Evolutionary conservation across 2,797 vertebrate genomes (phyloP).

Genomic region (Lepidocolaptes lacrymiger): DNA sequence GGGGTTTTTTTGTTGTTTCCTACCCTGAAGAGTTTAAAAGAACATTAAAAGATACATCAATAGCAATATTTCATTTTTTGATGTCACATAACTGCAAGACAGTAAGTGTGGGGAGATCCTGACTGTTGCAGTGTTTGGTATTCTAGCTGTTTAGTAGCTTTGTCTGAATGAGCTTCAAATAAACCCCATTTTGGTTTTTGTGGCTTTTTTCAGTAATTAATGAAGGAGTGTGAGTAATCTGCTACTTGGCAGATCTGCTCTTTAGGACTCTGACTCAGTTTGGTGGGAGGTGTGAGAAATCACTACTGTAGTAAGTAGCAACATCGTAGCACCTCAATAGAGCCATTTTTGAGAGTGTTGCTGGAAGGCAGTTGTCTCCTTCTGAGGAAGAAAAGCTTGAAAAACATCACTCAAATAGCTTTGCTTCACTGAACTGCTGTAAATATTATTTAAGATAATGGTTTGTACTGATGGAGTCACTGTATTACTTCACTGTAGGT

Average conservation of each 20-base stretch:
- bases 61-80: neutral
- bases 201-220: constrained; percentile 33
- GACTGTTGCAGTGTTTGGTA: neutral
- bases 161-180: neutral
- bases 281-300: constrained; percentile 62
- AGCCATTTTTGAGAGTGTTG: neutral
- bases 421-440: constrained; percentile 2
- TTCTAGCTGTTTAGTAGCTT: neutral
- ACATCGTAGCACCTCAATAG: constrained; percentile 1
- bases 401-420: neutral
- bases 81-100: neutral
- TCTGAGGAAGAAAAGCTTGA: neutral
- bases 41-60: neutral
- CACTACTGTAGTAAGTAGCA: neutral
- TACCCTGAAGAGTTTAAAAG: neutral
- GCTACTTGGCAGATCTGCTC: neutral
- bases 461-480: neutral
- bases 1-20: fast-evolving
- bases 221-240: constrained; percentile 35
- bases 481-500: neutral
- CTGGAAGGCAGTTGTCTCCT: neutral
- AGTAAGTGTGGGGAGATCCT: neutral
- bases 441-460: constrained; percentile 1
- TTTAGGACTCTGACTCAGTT: constrained; percentile 19
- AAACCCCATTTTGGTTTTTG: neutral